Base-by-base conservation (phyloP, 2,797 vertebrate genomes). In the Alauda arvensis region DNA sequence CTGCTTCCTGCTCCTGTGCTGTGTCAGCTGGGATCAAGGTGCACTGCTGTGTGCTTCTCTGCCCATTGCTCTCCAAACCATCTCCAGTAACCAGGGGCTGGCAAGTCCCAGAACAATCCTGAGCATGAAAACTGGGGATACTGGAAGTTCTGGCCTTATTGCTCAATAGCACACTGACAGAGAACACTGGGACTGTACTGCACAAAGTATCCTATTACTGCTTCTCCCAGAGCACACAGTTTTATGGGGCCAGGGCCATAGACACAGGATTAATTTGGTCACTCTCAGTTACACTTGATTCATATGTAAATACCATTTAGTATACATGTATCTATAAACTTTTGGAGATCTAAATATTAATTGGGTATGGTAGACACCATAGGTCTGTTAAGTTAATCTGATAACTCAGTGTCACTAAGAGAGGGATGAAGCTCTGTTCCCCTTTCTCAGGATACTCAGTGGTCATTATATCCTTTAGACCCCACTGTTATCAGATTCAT, bases 1-100 rank as follows among this genome's bases (percentile, higher is more conserved):
- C n/a, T 43, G 26, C 12, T 29, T n/a, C 4, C 45, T 42, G 25
- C 25, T 25, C 45, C 31, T 25, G 26, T 0, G 0, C 26, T 67
- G n/a, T 5, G 10, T 9, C 55, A 46, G 18, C 16, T 25, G 51
- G 81, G 15, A 82, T 16, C 31, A 45, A 18, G 40, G 39, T 39
- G 10, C n/a, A 6, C 9, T 61, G 42, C 45, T 39, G 0, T 26
- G 56, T 74, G 18, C 33, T 62, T 45, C 49, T 31, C 46, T 84
- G 45, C 14, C 21, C 14, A 1, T 12, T 40, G 37, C 34, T 78
- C 89, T 53, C n/a, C 69, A 67, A 37, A 74, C 17, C 3, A 1
- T 61, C 68, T 68, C 34, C 77, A 37, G 19, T 23, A 77, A 19
- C 33, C 28, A 77, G 63, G 65, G 74, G 79, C 78, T 10, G 9